Evolutionary conservation across 2,113 vertebrate genomes (phyloP).

Genomic region (Hyperopisus bebe): DNA sequence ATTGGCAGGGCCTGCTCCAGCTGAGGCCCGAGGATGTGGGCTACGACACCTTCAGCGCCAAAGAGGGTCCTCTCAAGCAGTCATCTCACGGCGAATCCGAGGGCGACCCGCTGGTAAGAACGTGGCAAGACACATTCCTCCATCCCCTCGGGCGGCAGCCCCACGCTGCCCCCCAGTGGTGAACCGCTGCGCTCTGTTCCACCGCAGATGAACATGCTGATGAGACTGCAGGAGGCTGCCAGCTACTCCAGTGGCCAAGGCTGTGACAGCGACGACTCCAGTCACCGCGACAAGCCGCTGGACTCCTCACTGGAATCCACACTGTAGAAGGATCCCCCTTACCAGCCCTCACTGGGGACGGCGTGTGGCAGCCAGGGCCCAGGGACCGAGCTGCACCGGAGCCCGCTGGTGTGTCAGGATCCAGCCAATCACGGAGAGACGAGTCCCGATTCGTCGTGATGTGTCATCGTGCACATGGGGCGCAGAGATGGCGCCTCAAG

Average conservation of each 20-base stretch:
- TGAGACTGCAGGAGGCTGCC: constrained; percentile 93
- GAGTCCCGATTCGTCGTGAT: not conserved
- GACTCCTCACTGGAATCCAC: constrained; percentile 92
- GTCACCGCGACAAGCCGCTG: constrained; percentile 89
- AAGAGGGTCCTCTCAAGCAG: constrained; percentile 80
- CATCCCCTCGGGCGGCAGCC: not conserved
- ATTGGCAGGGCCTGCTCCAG: constrained; percentile 75
- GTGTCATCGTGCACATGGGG: not conserved
- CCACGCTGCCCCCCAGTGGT: not conserved
- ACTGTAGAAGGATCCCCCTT: constrained; percentile 46
- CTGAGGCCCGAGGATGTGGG: constrained; percentile 79
- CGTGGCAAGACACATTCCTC: not conserved
- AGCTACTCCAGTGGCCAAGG: constrained; percentile 93
- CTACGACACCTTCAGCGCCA: constrained; percentile 66
- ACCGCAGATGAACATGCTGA: constrained; percentile 93
- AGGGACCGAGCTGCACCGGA: not conserved
- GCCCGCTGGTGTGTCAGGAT: not conserved
- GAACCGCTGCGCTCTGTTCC: not conserved
- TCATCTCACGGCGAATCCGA: constrained; percentile 76
- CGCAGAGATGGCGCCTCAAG: not conserved
- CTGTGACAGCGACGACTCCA: constrained; percentile 96
- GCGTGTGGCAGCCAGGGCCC: not conserved
- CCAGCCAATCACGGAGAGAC: not conserved
- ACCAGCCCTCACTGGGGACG: not conserved
- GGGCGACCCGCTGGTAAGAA: constrained; percentile 88